Conservation (phyloP, 53 echinoderm and acorn worm genomes). For the Glandiceps talaboti region DNA sequence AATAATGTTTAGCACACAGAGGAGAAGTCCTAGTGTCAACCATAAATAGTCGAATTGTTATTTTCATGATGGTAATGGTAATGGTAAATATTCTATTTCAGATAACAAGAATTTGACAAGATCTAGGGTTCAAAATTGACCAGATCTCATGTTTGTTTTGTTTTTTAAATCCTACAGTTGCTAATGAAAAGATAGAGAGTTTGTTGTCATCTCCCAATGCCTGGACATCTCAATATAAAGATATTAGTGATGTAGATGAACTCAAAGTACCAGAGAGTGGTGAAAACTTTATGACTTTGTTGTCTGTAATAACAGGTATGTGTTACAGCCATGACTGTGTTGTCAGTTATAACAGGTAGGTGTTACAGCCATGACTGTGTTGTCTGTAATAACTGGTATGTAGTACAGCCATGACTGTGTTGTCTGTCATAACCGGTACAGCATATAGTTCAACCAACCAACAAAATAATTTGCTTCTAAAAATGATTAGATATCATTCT, state of each 20-base stretch:
- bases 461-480: no score
- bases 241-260: conserved; percentile 67
- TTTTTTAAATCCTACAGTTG: conserved; percentile 40
- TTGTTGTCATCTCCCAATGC: conserved; percentile 45
- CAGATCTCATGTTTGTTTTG: no score
- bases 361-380: neutral
- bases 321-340: neutral
- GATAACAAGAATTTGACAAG: no score
- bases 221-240: conserved; percentile 82
- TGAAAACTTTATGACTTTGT: conserved; percentile 87
- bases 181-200: conserved; percentile 80
- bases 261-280: conserved; percentile 89
- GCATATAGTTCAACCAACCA: no score
- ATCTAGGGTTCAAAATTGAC: no score
- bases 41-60: no score
- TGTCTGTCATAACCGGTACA: conserved; percentile 63
- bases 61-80: no score
- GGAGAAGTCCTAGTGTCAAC: no score
- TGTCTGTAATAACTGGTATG: conserved; percentile 64
- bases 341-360: conserved; percentile 66
- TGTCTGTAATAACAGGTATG: conserved; percentile 94
- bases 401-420: neutral
- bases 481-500: no score
- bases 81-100: no score
- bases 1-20: no score